phyloP scores from a whole-genome alignment of 2,113 vertebrate genomes.

The Rhombomys opimus region DNA sequence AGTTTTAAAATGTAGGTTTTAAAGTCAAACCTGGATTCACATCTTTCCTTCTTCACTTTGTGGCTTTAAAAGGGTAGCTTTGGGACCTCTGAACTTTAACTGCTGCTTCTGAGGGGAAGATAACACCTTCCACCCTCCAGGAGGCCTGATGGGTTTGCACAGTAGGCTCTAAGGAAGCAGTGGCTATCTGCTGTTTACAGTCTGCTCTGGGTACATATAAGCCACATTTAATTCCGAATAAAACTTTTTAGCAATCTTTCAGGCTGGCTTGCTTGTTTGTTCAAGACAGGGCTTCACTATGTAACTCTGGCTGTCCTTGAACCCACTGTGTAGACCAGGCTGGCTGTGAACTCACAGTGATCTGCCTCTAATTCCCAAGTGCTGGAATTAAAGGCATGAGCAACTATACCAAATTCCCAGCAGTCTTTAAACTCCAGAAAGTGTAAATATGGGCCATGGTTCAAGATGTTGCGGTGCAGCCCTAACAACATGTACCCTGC shows the following conservation, averaged over 20 bases:
- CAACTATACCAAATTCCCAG: not conserved
- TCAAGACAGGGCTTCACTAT: not conserved
- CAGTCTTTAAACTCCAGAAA: not conserved
- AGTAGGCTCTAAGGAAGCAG: not conserved
- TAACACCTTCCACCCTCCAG: not conserved
- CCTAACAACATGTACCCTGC: not conserved
- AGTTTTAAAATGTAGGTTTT: constrained; percentile 33
- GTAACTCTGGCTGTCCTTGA: not conserved
- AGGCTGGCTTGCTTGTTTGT: too few species aligned
- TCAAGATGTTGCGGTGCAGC: not conserved
- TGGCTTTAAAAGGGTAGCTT: constrained; percentile 1
- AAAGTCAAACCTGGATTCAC: constrained; percentile 21
- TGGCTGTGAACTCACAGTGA: not conserved
- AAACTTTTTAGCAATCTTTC: not conserved
- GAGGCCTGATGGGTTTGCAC: not conserved
- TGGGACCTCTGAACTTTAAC: not conserved
- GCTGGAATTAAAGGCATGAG: not conserved
- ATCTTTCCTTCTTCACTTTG: not conserved
- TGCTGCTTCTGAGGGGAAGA: constrained; percentile 2
- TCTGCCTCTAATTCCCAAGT: not conserved
- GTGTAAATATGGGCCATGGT: not conserved
- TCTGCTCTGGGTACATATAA: not conserved
- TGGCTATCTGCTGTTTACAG: constrained; percentile 4
- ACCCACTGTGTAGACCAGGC: not conserved
- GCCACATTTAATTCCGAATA: not conserved